Conservation (phyloP, 1,140 invertebrate species). For the Polyergus mexicanus region DNA sequence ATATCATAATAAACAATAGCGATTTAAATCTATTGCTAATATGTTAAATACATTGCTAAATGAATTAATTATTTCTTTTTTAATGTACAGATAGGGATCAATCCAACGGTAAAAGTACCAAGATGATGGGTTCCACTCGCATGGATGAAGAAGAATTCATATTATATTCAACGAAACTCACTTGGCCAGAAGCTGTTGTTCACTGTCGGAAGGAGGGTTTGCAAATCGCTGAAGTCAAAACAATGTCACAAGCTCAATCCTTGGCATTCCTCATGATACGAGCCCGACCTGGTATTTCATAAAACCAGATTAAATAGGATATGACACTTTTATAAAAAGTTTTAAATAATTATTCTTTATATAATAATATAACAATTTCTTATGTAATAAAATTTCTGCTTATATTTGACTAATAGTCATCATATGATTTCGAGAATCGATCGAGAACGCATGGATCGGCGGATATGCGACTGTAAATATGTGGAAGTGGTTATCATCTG, state of each 20-base stretch:
- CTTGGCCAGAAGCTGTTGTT: slow-evolving; percentile 68
- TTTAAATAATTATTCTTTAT: not conserved
- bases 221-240: slow-evolving; percentile 71
- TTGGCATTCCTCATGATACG: slow-evolving; percentile 65
- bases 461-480: slow-evolving; percentile 58
- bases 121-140: slow-evolving; percentile 23
- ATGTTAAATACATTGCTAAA: too few species aligned
- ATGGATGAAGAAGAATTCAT: slow-evolving; percentile 64
- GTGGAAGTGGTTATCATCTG: slow-evolving; percentile 75
- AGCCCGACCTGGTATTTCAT: slow-evolving; percentile 67
- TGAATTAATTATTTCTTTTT: not conserved
- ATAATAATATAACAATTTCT: not conserved
- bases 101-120: slow-evolving; percentile 12
- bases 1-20: too few species aligned
- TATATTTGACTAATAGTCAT: not conserved
- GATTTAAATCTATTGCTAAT: too few species aligned
- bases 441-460: slow-evolving; percentile 79
- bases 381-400: slow-evolving; percentile 12
- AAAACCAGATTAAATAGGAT: not conserved
- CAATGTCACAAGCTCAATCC: slow-evolving; percentile 46
- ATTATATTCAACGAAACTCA: slow-evolving; percentile 62
- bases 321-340: slow-evolving; percentile 14
- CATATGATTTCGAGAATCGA: slow-evolving; percentile 56
- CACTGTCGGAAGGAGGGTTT: slow-evolving; percentile 64
- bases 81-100: slow-evolving; percentile 2